Conservation (phyloP, 1,140 invertebrate species). For the Scaptomyza hsui region DNA sequence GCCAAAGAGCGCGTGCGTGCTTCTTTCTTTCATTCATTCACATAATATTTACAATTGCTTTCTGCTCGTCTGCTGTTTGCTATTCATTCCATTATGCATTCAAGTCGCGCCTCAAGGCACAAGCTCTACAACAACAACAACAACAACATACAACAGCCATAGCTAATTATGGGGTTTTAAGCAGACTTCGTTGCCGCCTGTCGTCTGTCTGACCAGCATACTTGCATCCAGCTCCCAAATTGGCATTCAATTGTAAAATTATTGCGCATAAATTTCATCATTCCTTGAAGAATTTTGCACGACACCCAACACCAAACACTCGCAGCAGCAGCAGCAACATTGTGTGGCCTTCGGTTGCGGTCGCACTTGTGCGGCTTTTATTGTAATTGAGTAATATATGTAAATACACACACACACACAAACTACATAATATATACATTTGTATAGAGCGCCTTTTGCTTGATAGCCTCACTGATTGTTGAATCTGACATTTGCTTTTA, state of each 20-base stretch:
- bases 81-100: constrained; percentile 61
- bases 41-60: constrained; percentile 56
- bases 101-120: constrained; percentile 58
- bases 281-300: constrained; percentile 61
- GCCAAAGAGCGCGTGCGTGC: constrained; percentile 67
- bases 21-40: constrained; percentile 36
- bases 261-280: constrained; percentile 74
- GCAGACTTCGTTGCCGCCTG: constrained; percentile 11
- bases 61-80: constrained; percentile 28
- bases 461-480: constrained; percentile 18
- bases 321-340: neutral
- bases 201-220: constrained; percentile 17
- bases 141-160: constrained; percentile 11
- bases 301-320: constrained; percentile 29
- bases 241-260: constrained; percentile 75
- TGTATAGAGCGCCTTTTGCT: neutral
- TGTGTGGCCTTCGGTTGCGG: constrained; percentile 69
- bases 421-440: constrained; percentile 4
- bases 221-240: constrained; percentile 55
- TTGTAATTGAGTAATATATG: constrained; percentile 36
- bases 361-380: constrained; percentile 73
- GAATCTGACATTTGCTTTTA: constrained; percentile 17
- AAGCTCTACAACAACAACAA: constrained; percentile 22
- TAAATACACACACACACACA: neutral
- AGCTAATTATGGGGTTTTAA: constrained; percentile 48